These are phyloP conservation scores for Chelmon rostratus DNA, from an alignment of 2,797 vertebrate genomes.

Conservation along the genomic window DNA sequence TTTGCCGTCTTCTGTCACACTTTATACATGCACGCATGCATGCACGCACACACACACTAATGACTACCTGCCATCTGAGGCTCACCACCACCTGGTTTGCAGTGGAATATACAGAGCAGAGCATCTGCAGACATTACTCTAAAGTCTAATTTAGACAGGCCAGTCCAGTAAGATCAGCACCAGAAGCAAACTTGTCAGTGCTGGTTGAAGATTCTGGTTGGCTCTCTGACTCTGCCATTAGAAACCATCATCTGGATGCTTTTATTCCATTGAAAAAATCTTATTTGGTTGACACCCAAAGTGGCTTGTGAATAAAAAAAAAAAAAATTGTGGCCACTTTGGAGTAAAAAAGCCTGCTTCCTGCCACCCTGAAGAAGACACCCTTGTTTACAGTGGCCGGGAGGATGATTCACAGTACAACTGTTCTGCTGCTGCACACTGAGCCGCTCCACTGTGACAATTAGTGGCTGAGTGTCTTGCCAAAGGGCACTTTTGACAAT, in stretches of 20 bases:
- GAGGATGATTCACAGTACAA: conserved; percentile 34
- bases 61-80: no score
- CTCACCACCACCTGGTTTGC: no score
- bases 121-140: no score
- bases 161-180: background rate
- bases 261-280: background rate
- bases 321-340: background rate
- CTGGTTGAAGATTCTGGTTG: background rate
- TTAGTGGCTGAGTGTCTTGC: conserved; percentile 26
- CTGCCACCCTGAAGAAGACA: conserved; percentile 25
- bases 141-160: background rate
- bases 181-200: background rate
- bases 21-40: background rate
- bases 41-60: background rate
- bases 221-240: background rate
- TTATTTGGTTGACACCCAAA: background rate
- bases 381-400: conserved; percentile 32
- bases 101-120: no score
- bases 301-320: background rate
- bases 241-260: background rate
- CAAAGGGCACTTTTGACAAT: conserved; percentile 40
- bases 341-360: background rate
- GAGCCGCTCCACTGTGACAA: conserved; percentile 28
- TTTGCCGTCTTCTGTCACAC: background rate
- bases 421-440: conserved; percentile 6